Evolutionary conservation across 2,888 invertebrate species (phyloP), one percentile per base, ranked within the genome.

Genomic region (Apodemia duryi): DNA sequence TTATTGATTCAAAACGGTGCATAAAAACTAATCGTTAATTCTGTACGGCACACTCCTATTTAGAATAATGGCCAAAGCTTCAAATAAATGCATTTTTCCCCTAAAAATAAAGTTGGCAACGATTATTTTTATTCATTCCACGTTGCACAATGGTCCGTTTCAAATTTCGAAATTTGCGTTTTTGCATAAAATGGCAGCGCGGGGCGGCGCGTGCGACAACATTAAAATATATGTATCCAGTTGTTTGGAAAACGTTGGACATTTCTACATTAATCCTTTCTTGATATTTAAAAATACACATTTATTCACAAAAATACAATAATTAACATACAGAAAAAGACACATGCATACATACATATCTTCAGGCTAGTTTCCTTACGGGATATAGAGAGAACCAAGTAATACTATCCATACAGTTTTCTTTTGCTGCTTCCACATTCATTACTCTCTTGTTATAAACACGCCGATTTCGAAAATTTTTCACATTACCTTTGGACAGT

Each of bases 131-230:
- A 88, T 88, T 80, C 88, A 84, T 84, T 80, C 82, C 71, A 73
- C 73, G 66, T 65, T 66, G 77, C 76, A 81, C 91, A 91, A 91
- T 85, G 77, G 83, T 84, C 77, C 91, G 91, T 91, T 91, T 91
- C 91, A 90, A 91, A 91, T 91, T 91, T 91, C 91, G 81, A 89
- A 91, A 91, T 91, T 91, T 91, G 91, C 90, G 91, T 91, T 91
- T 91, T 91, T 91, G 91, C 91, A 91, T 91, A 91, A 91, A 91
- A 91, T 82, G 82, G 77, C 75, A 74, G 73, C 78, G 74, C 78
- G 71, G 76, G 74, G 75, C 82, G 85, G 83, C 90, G 90, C 90
- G 89, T 87, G 91, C 86, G 83, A 73, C 74, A 73, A 69, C 75
- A 85, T 86, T 88, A 84, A 74, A 79, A 77, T 64, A 49, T 69